These are phyloP conservation scores for Melospiza georgiana DNA, from an alignment of 2,113 vertebrate genomes.

Conservation along the genomic window DNA sequence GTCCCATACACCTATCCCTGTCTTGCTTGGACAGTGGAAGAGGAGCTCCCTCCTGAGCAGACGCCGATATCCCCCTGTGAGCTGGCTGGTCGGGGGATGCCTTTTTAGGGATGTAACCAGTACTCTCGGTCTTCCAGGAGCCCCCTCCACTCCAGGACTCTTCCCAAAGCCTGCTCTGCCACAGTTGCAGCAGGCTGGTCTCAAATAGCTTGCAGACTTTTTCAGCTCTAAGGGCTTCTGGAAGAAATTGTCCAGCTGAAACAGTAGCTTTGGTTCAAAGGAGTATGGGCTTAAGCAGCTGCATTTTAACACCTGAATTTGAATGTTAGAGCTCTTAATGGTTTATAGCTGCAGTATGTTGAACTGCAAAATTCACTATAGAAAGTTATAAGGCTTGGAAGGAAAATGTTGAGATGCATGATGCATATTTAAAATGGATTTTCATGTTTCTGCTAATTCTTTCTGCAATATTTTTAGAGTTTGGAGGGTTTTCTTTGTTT, in stretches of 20 bases:
- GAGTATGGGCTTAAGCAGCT: conserved; percentile 28
- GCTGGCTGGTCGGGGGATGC: background rate
- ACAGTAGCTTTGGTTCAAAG: conserved; percentile 63
- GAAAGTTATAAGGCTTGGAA: background rate
- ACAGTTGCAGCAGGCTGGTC: conserved; percentile 32
- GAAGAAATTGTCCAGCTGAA: conserved; percentile 59
- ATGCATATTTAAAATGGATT: background rate
- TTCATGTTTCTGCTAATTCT: background rate
- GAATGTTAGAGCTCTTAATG: conserved; percentile 36
- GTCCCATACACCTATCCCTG: conserved; percentile 45
- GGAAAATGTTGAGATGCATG: background rate
- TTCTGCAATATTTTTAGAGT: background rate
- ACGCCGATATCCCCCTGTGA: conserved; percentile 46
- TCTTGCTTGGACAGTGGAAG: conserved; percentile 3
- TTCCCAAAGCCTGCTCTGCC: background rate
- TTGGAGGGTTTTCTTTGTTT: background rate
- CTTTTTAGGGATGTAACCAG: conserved; percentile 34
- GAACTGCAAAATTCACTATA: conserved; percentile 27
- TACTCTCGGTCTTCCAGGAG: conserved; percentile 15
- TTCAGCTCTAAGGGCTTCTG: conserved; percentile 20
- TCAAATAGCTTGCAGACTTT: conserved; percentile 9
- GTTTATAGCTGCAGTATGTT: conserved; percentile 37
- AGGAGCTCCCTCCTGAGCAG: conserved; percentile 54
- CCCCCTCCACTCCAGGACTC: conserved; percentile 3
- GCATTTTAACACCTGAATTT: conserved; percentile 59